These are phyloP conservation scores for Pitta sordida DNA, from an alignment of 2,113 vertebrate species.

Conservation along the genomic window DNA sequence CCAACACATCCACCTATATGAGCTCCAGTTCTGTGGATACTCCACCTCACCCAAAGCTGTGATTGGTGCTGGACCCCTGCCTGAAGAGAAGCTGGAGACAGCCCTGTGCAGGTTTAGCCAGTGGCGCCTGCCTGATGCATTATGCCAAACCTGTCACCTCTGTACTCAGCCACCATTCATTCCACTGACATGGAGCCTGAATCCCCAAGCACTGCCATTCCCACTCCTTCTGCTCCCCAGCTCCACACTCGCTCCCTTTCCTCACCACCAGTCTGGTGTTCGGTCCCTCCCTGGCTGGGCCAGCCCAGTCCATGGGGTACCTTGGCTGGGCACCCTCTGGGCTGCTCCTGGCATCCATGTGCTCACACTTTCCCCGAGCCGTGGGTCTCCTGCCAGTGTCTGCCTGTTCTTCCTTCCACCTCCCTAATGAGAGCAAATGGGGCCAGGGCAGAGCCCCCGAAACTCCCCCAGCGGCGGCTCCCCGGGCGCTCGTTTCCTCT, in stretches of 20 bases:
- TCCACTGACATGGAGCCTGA: fast-evolving
- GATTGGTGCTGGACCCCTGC: neutral
- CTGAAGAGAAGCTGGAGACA: neutral
- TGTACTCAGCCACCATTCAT: neutral
- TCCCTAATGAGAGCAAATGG: neutral
- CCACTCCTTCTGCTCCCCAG: fast-evolving
- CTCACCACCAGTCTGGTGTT: fast-evolving
- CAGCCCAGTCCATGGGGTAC: fast-evolving
- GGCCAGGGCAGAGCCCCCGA: neutral
- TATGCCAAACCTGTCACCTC: fast-evolving
- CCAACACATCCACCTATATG: fast-evolving
- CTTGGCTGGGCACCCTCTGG: neutral
- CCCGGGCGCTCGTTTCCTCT: constrained; percentile 17
- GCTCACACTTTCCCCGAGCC: neutral
- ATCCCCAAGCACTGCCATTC: fast-evolving
- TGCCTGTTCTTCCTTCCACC: neutral
- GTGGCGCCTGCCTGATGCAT: fast-evolving
- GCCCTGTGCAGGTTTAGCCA: too few species aligned
- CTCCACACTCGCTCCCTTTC: fast-evolving
- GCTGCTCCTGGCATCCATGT: fast-evolving
- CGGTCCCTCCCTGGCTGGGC: fast-evolving
- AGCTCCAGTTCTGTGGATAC: neutral
- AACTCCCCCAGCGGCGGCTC: neutral
- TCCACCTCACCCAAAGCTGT: neutral
- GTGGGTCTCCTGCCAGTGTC: fast-evolving